Evolutionary conservation across 2,113 vertebrate species (phyloP).

Genomic region (Tonatia bakeri): DNA sequence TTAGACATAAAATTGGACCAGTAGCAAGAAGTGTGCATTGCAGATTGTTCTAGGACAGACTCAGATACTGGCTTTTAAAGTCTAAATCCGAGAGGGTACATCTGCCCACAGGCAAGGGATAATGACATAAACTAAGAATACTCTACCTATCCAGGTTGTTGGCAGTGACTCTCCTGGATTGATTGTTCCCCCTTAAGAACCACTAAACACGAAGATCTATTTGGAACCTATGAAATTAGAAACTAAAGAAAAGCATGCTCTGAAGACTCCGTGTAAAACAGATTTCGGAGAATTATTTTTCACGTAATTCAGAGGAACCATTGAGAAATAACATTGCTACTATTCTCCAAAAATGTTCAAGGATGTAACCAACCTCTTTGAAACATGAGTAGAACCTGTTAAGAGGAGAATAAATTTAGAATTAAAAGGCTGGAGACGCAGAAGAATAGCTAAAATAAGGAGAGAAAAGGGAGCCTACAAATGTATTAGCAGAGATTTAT

Average conservation of each 20-base stretch:
- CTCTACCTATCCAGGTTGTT: not conserved
- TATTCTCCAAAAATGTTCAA: constrained; percentile 17
- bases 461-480: not conserved
- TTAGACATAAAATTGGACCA: not conserved
- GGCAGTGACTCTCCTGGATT: not conserved
- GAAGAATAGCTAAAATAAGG: not conserved
- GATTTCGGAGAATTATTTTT: not conserved
- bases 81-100: not conserved
- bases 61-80: not conserved
- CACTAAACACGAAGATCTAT: not conserved
- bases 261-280: not conserved
- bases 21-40: not conserved
- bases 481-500: not conserved
- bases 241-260: not conserved
- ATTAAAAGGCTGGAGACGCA: not conserved
- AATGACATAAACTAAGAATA: not conserved
- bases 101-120: not conserved
- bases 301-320: not conserved
- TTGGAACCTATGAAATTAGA: not conserved
- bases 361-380: not conserved
- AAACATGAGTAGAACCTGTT: not conserved
- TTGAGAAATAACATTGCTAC: not conserved
- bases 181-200: not conserved
- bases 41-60: not conserved
- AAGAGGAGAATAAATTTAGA: not conserved